Evolutionary conservation across 2,888 invertebrate species (phyloP).

Genomic region (Cecidostiba fungosa): DNA sequence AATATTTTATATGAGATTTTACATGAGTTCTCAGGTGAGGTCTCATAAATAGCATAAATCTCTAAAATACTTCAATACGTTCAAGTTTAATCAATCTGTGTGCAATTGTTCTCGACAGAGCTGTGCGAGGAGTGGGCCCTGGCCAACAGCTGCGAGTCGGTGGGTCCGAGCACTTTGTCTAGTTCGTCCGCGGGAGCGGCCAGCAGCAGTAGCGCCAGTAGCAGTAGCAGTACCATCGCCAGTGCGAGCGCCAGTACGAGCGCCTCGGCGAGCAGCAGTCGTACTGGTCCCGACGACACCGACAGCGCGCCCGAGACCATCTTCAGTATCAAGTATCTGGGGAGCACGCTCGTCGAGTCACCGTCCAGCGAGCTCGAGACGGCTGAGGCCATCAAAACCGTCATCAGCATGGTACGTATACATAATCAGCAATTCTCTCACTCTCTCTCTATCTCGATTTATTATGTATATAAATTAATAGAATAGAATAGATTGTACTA

Average conservation of each 20-base stretch:
- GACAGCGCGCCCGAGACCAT: conserved; percentile 77
- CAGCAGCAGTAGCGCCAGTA: conserved; percentile 71
- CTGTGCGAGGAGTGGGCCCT: conserved; percentile 86
- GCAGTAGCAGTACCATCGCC: too few species aligned
- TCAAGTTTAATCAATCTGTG: too few species aligned
- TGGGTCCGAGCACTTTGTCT: conserved; percentile 80
- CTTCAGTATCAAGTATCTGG: conserved; percentile 86
- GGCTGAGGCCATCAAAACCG: conserved; percentile 90
- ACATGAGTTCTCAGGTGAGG: too few species aligned
- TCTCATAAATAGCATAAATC: too few species aligned
- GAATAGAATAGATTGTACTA: too few species aligned
- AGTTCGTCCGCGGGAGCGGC: conserved; percentile 44
- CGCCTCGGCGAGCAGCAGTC: conserved; percentile 68
- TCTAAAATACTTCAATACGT: too few species aligned
- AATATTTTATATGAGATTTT: too few species aligned
- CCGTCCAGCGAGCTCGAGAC: conserved; percentile 88
- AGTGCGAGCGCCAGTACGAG: too few species aligned
- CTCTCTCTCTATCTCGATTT: too few species aligned
- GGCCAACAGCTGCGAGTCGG: conserved; percentile 84
- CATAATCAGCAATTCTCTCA: too few species aligned
- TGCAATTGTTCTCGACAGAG: too few species aligned
- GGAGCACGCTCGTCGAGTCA: conserved; percentile 89
- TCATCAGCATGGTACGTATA: conserved; percentile 84
- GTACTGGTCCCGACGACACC: conserved; percentile 73
- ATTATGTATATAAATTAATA: too few species aligned